Evolutionary conservation across 2,113 vertebrate species (phyloP), one percentile per base, ranked within the genome.

Genomic region (Drymodes brunneopygia): DNA sequence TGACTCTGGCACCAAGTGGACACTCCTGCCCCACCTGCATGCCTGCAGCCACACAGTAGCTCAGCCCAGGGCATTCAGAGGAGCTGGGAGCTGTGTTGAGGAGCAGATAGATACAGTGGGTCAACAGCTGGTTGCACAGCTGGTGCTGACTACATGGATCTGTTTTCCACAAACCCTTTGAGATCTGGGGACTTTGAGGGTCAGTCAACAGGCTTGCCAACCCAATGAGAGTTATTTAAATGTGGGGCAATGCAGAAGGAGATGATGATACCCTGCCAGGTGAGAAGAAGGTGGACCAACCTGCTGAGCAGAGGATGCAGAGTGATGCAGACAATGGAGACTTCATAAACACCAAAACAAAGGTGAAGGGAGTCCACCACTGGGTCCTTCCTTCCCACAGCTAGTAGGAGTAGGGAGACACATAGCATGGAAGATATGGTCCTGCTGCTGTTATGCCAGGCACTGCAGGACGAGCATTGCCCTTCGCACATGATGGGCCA

Each of bases 381-480:
- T 33, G 31, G 2, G 2, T 29, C 54, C 44, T 69, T 64, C 31
- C 47, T 18, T 64, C 31, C 47, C 21, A 21, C 12, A 38, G 12
- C 20, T 73, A 15, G 10, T 9, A 48, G 44, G 27, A 90, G 20
- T 8, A 35, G 27, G 33, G 31, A 31, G 54, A 48, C 31, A 53
- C 7, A 8, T 7, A 21, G 4, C 6, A 4, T 44, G 60, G 54
- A 64, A 69, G 11, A 31, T 6, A 28, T 2, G 23, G 24, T 65
- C 40, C 33, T 70, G 57, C 21, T 74, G 56, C 44, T 40, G 24
- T 15, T 69, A 31, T 35, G 11, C 14, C 14, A 61, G 45, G 56
- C 40, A 29, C 40, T 61, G 24, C 47, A 65, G 36, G 10, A 38
- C 0, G 0, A 53, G 18, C 45, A 35, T 18, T 50, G n/a, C 10